Evolutionary conservation across 2,113 vertebrate genomes (phyloP).

Genomic region (Forbesichthys agassizii): DNA sequence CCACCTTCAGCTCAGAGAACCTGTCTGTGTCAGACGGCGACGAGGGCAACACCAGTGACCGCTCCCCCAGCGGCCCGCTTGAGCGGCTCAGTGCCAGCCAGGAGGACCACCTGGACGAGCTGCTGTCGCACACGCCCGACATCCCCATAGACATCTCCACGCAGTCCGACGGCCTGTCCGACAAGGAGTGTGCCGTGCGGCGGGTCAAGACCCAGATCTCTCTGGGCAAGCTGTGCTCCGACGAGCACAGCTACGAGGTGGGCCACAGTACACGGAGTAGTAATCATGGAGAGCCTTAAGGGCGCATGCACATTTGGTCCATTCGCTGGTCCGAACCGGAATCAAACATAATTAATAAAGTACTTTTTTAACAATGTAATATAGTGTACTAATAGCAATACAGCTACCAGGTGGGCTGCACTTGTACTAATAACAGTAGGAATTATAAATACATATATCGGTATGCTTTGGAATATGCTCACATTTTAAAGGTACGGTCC

Average conservation of each 20-base stretch:
- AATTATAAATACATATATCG: too few species aligned
- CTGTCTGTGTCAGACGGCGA: slow-evolving; percentile 96
- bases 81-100: slow-evolving; percentile 83
- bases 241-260: slow-evolving; percentile 93
- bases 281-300: too few species aligned
- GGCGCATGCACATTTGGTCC: too few species aligned
- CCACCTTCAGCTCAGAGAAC: slow-evolving; percentile 98
- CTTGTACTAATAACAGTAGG: background rate
- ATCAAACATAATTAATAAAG: too few species aligned
- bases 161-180: slow-evolving; percentile 95
- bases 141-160: slow-evolving; percentile 97
- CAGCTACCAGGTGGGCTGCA: too few species aligned
- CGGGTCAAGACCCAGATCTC: slow-evolving; percentile 99
- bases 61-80: slow-evolving; percentile 88
- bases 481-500: too few species aligned
- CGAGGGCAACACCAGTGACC: slow-evolving; percentile 98
- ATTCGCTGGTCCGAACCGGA: too few species aligned
- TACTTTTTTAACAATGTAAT: too few species aligned
- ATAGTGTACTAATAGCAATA: too few species aligned
- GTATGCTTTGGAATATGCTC: too few species aligned
- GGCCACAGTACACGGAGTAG: slow-evolving; percentile 13
- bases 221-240: slow-evolving; percentile 91
- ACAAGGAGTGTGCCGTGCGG: slow-evolving; percentile 96
- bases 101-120: slow-evolving; percentile 89
- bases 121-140: slow-evolving; percentile 93